Percentiles rank a stretch among this genome's conserved stretches.
Conservation (phyloP, 2,113 vertebrate genomes). For the Tachuris rubrigastra region DNA sequence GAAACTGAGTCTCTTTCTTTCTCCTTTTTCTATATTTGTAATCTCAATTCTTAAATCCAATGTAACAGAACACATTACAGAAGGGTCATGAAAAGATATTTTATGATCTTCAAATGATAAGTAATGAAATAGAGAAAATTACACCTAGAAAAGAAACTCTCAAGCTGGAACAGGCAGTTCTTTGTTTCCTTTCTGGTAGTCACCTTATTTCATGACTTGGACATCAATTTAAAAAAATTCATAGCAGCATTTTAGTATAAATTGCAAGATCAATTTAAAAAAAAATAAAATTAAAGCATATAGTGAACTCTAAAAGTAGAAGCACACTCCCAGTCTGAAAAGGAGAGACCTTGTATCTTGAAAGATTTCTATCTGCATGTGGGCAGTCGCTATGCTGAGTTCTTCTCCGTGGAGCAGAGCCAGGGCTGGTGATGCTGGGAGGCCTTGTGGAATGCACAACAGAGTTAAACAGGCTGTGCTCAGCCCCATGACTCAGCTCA, state of each 20-base stretch:
- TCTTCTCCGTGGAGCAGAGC: not conserved
- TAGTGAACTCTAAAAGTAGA: not conserved
- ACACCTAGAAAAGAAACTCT: not conserved
- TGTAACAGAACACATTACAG: not conserved
- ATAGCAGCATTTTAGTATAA: not conserved
- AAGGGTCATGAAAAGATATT: slow-evolving; percentile 24
- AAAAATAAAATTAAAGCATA: not conserved
- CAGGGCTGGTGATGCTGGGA: not conserved
- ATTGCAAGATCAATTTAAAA: not conserved
- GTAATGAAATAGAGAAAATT: slow-evolving; percentile 56
- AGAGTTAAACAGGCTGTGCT: slow-evolving; percentile 2
- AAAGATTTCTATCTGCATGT: not conserved
- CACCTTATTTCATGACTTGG: slow-evolving; percentile 24
- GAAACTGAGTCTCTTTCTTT: slow-evolving; percentile 12
- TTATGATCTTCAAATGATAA: slow-evolving; percentile 18
- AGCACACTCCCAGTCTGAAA: not conserved
- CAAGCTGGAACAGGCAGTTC: not conserved
- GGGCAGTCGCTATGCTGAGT: not conserved
- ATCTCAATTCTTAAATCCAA: slow-evolving; percentile 45
- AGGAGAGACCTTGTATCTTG: not conserved
- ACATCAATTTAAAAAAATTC: slow-evolving; percentile 27
- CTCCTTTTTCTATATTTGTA: not conserved
- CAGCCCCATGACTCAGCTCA: slow-evolving; percentile 29
- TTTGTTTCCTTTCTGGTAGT: not conserved
- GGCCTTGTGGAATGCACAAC: not conserved